Evolutionary conservation across 2,888 invertebrate genomes (phyloP).

Genomic region (Lacanobia wlatinum): DNA sequence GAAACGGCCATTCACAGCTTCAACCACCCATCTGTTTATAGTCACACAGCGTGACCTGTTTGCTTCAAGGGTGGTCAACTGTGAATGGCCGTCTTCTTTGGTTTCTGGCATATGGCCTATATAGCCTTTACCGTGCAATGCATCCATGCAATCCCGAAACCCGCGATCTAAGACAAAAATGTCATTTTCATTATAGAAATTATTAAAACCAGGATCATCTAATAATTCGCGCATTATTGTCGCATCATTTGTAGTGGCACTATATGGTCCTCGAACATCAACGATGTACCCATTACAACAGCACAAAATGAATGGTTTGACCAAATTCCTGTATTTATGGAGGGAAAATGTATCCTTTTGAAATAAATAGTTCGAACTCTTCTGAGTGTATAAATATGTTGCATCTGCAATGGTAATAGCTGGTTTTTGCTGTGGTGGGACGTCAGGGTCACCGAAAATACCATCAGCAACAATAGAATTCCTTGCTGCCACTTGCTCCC

Average conservation of each 20-base stretch:
- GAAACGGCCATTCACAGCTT: slow-evolving; percentile 45
- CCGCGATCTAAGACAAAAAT: slow-evolving; percentile 2
- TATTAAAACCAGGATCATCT: background rate
- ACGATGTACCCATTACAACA: slow-evolving; percentile 25
- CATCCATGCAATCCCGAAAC: slow-evolving; percentile 2
- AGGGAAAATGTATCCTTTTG: slow-evolving; percentile 9
- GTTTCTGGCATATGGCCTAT: too few species aligned
- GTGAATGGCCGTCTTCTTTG: slow-evolving; percentile 6
- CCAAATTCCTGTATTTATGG: slow-evolving; percentile 14
- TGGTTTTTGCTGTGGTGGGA: too few species aligned
- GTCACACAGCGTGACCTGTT: slow-evolving; percentile 20
- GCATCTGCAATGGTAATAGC: too few species aligned
- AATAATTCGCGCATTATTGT: slow-evolving; percentile 38
- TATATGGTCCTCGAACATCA: slow-evolving; percentile 23
- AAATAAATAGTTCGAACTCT: too few species aligned
- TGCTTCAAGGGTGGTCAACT: slow-evolving; percentile 15
- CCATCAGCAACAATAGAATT: too few species aligned
- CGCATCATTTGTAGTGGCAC: slow-evolving; percentile 40
- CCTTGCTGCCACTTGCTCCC: too few species aligned
- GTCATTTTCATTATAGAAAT: slow-evolving; percentile 4
- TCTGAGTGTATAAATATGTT: too few species aligned
- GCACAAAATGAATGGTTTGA: slow-evolving; percentile 30
- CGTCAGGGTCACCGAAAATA: too few species aligned
- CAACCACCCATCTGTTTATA: slow-evolving; percentile 31
- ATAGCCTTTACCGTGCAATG: too few species aligned